Evolutionary conservation across 2,797 vertebrate species (phyloP).

Genomic region (Microctenopoma steveboyesi): DNA sequence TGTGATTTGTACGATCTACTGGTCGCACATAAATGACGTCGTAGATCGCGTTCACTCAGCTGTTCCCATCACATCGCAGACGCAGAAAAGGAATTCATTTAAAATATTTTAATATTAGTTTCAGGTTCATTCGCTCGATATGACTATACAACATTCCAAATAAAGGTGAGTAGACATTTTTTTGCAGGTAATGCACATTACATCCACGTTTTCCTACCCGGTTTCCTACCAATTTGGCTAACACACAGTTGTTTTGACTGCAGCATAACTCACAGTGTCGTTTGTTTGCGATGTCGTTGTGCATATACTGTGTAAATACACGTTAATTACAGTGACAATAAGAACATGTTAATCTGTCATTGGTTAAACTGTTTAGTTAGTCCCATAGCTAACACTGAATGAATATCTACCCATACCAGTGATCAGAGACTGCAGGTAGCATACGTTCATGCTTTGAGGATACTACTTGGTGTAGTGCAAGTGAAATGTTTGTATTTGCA

Average conservation of each 20-base stretch:
- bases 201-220: neutral
- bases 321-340: neutral
- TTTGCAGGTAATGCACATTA: neutral
- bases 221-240: neutral
- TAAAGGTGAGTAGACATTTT: slow-evolving; percentile 52
- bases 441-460: no score
- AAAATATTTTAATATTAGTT: neutral
- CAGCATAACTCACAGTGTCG: neutral
- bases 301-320: neutral
- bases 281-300: neutral
- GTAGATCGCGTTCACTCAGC: slow-evolving; percentile 66
- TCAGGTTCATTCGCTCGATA: neutral
- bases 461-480: no score
- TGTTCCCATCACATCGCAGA: slow-evolving; percentile 42
- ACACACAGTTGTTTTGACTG: neutral
- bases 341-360: neutral
- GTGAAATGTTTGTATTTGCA: no score
- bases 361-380: neutral
- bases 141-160: neutral
- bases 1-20: accelerated
- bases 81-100: slow-evolving; percentile 42
- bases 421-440: neutral
- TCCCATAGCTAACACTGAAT: neutral
- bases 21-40: slow-evolving; percentile 67
- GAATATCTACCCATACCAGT: neutral